Percentiles rank a stretch among this genome's conserved stretches.
These are phyloP conservation scores for Callipepla squamata DNA, from an alignment of 2,113 vertebrate species.

Conservation along the genomic window DNA sequence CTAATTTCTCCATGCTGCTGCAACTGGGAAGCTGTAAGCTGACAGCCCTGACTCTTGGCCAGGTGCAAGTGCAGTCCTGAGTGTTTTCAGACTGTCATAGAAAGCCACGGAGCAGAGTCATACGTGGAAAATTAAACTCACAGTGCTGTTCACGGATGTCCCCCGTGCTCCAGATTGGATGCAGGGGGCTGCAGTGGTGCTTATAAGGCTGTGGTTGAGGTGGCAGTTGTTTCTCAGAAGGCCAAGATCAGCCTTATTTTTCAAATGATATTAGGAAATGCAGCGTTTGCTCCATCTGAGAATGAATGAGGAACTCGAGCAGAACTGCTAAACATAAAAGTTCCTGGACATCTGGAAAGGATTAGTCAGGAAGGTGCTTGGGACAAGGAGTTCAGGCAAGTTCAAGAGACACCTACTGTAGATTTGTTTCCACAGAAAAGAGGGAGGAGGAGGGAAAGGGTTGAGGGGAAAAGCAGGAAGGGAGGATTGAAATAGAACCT, in stretches of 20 bases:
- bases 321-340: conserved; percentile 20
- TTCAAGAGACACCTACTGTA: conserved; percentile 65
- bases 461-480: conserved; percentile 53
- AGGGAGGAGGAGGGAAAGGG: conserved; percentile 28
- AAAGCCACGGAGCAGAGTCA: neutral
- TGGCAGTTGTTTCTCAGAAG: neutral
- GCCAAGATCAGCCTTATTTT: neutral
- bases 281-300: neutral
- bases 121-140: neutral
- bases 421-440: conserved; percentile 27
- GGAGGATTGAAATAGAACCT: conserved; percentile 9
- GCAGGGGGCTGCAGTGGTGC: neutral
- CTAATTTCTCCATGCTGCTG: neutral
- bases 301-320: neutral
- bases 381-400: conserved; percentile 50
- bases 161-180: neutral
- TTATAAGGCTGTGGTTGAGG: neutral
- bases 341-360: conserved; percentile 55
- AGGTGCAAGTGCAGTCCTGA: neutral
- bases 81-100: neutral
- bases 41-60: neutral
- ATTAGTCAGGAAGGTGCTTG: conserved; percentile 49
- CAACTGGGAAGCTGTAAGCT: neutral
- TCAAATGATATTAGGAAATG: neutral
- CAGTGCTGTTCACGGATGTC: neutral